Percentiles rank a stretch among this genome's conserved stretches.
Conservation (phyloP, 2,797 vertebrate species). For the Periparus ater region DNA sequence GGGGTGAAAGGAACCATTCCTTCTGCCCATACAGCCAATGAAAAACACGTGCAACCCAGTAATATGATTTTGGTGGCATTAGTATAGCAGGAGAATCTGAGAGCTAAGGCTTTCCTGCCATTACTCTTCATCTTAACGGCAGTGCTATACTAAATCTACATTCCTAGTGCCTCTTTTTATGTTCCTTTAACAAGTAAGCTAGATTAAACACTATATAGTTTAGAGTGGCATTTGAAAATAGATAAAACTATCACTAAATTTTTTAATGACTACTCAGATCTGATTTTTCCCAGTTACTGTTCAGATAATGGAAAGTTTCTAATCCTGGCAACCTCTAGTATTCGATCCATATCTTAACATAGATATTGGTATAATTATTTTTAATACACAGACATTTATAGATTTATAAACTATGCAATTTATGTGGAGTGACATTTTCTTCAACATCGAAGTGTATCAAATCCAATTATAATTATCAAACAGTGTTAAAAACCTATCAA, state of each 20-base stretch:
- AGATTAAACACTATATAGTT: constrained; percentile 38
- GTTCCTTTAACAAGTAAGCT: constrained; percentile 34
- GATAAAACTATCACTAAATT: constrained; percentile 39
- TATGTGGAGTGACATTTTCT: constrained; percentile 1
- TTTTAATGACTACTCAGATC: constrained; percentile 20
- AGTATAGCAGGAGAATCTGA: neutral
- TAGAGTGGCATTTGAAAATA: constrained; percentile 56
- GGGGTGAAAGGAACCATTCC: neutral
- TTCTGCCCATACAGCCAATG: neutral
- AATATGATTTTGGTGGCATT: neutral
- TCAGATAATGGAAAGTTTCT: constrained; percentile 21
- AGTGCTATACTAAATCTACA: constrained; percentile 24
- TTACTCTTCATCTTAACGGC: neutral
- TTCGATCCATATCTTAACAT: neutral
- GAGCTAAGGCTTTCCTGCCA: neutral
- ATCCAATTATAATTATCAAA: constrained; percentile 7
- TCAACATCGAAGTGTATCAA: neutral
- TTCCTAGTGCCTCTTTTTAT: constrained; percentile 29
- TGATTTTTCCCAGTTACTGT: constrained; percentile 9
- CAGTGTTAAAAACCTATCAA: neutral
- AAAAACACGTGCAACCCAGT: neutral
- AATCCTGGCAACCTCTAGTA: neutral
- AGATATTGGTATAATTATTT: constrained; percentile 5
- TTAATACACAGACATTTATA: neutral
- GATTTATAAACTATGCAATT: neutral